Conservation (phyloP, 2,888 invertebrate species). For the Erebia aethiops region DNA sequence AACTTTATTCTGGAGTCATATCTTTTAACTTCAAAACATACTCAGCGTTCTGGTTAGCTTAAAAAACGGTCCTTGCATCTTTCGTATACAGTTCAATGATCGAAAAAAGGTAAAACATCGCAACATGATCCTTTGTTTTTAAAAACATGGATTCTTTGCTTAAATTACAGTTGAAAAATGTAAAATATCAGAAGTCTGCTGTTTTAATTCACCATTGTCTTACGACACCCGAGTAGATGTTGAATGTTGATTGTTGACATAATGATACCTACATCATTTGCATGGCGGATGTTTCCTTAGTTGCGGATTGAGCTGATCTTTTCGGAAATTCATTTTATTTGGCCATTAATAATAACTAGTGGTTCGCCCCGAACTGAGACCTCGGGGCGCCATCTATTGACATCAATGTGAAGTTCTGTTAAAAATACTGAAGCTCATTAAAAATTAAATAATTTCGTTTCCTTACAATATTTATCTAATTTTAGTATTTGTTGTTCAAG, state of each 20-base stretch:
- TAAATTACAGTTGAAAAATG: slow-evolving; percentile 20
- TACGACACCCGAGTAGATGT: slow-evolving; percentile 48
- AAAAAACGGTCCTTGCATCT: background rate
- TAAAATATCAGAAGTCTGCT: slow-evolving; percentile 32
- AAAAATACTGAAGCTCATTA: too few species aligned
- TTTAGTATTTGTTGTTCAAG: too few species aligned
- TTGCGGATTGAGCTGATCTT: background rate
- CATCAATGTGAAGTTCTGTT: too few species aligned
- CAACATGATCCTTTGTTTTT: slow-evolving; percentile 6
- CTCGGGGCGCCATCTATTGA: too few species aligned
- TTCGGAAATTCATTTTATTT: slow-evolving; percentile 7
- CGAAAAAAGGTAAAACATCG: background rate
- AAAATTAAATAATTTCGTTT: too few species aligned
- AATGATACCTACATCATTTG: slow-evolving; percentile 33
- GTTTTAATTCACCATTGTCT: slow-evolving; percentile 49
- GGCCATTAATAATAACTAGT: too few species aligned
- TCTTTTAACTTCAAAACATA: too few species aligned
- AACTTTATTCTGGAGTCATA: too few species aligned
- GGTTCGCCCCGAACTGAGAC: too few species aligned
- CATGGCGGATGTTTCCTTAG: slow-evolving; percentile 29
- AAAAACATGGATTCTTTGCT: slow-evolving; percentile 13
- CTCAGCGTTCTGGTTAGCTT: too few species aligned
- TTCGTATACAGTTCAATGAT: background rate
- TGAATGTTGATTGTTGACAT: slow-evolving; percentile 42
- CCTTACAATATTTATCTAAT: too few species aligned